Evolutionary conservation across 2,888 invertebrate genomes (phyloP).

Genomic region (Leptinotarsa juncta): DNA sequence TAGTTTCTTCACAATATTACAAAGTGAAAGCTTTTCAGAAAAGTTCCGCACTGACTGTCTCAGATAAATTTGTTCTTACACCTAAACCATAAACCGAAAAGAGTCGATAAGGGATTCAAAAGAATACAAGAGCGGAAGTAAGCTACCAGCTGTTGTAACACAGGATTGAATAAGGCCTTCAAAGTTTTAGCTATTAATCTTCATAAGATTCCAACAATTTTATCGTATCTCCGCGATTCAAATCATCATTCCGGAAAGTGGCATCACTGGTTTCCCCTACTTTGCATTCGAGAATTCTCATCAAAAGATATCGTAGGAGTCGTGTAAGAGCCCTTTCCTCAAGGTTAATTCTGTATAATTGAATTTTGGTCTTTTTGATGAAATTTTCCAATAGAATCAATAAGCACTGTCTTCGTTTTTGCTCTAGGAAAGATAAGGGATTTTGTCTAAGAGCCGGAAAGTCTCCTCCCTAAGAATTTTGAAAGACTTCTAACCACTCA

Average conservation of each 20-base stretch:
- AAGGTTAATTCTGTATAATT: constrained; percentile 22
- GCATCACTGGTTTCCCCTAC: constrained; percentile 27
- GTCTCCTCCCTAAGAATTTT: too few relatives aligned
- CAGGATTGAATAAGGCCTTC: background rate
- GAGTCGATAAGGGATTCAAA: background rate
- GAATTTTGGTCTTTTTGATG: constrained; percentile 6
- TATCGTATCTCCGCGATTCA: background rate
- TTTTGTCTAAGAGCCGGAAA: too few relatives aligned
- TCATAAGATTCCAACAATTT: constrained; percentile 6
- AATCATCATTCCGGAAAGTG: constrained; percentile 8
- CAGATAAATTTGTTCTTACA: too few relatives aligned
- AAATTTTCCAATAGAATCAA: background rate
- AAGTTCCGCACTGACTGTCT: too few relatives aligned
- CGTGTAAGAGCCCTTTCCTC: constrained; percentile 32
- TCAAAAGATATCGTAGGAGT: constrained; percentile 28
- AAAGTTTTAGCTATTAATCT: constrained; percentile 1
- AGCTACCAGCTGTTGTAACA: background rate
- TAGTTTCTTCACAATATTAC: too few relatives aligned
- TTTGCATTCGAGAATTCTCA: background rate
- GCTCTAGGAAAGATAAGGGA: too few relatives aligned
- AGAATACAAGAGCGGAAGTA: background rate
- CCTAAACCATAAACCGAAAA: background rate
- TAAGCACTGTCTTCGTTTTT: background rate
- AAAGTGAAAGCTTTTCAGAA: too few relatives aligned
- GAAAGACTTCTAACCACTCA: too few relatives aligned